Base-by-base conservation (phyloP, 2,113 vertebrate species). In the Otis tarda region DNA sequence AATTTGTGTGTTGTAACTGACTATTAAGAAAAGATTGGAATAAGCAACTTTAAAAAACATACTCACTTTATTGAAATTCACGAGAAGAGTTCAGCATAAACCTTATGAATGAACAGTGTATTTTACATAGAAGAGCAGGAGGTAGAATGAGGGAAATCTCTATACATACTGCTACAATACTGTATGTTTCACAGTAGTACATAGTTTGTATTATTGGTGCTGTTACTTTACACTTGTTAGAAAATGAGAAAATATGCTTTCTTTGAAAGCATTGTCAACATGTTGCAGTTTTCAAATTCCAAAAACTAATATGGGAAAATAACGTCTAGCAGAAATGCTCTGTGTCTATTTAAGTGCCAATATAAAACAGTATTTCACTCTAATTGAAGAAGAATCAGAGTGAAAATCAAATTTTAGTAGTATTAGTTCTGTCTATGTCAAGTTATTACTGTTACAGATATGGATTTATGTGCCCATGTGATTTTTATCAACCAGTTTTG, bases 11-110 rank as follows among this genome's bases (percentile, higher is more conserved):
- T 87, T 93, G 56, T 80, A 81, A 87, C 67, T 64, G 20, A 56
- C 11, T 94, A 21, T 91, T 83, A 81, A 20, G 52, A 92, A 95
- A 90, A 85, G 65, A 60, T 93, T 47, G 28, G 76, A 94, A 83
- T 74, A 83, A 63, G 15, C 12, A 60, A 41, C 10, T 68, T 83
- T 12, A 64, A 65, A 49, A 76, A 55, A 3, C 3, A 7, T 64
- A 68, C 35, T n/a, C 82, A 31, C 8, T 74, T 95, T 86, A 9
- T 76, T 31, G 84, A 94, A 95, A 88, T 63, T 14, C 8, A 1
- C 49, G 10, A 50, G 14, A 56, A 71, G 45, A 64, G 12, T 69
- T 87, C 21, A 76, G 21, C 22, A 17, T 87, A 90, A 89, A 41
- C 12, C 16, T 70, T 68, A 47, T 1, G 64, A 73, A 39, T 79